Base-by-base conservation (phyloP, 2,888 invertebrate genomes). In the Marasmarcha lunaedactyla region DNA sequence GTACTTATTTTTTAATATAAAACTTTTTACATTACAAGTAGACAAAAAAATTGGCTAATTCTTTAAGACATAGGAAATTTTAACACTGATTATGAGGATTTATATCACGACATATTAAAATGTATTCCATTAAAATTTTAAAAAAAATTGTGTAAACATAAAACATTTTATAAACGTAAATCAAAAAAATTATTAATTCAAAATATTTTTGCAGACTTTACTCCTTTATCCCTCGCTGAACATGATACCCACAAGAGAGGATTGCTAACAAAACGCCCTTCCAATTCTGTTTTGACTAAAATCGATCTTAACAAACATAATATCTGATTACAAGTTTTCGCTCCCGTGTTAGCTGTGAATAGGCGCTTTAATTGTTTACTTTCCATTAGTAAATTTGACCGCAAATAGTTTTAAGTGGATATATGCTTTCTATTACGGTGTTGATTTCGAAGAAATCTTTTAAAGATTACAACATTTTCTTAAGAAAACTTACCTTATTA, bases 221-320 rank as follows among this genome's bases (percentile, higher is more conserved):
- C 63, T 41, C 41, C 60, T 55, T 54, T 59, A 60, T 60, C 66
- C 69, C 71, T 59, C 60, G 49, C 59, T 68, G 63, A 79, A 81
- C 59, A 65, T 65, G 78, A 81, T 72, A 79, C 70, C 69, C 65
- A 49, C 63, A 52, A 59, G 60, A 77, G 76, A 73, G 78, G 70
- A 77, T 71, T 55, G 71, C 72, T 52, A 73, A 79, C 79, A 81
- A 79, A 77, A 65, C 69, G 58, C 63, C 61, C 58, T 57, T 57
- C 63, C 67, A 78, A 81, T 79, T 79, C 76, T 79, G 77, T 83
- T 81, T 78, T 79, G 79, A 77, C 77, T 76, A 69, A 73, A 74
- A 71, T 68, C 61, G 62, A 63, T 20, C 20, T 20, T 20, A 59
- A 55, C 56, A 52, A 54, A 54, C 57, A 54, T 50, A 46, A 57